phyloP scores from a whole-genome alignment of 1,140 invertebrate species.

The Temnothorax longispinosus region DNA sequence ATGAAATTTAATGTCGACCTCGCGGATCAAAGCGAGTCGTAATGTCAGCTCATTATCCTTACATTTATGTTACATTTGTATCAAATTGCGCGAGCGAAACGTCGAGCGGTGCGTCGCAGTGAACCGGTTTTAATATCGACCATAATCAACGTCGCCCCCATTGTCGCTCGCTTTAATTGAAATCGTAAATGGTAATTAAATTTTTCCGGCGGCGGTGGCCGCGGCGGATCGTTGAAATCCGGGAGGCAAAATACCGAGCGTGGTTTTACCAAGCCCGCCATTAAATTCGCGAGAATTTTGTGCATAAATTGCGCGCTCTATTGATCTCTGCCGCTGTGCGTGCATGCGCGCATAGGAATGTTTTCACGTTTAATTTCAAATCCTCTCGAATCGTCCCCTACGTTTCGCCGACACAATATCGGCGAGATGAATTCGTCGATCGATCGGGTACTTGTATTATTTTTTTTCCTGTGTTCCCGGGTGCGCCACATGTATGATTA shows the following conservation, averaged over 20 bases:
- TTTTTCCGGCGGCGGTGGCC: constrained; percentile 42
- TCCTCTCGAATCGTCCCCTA: constrained; percentile 10
- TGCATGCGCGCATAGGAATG: neutral
- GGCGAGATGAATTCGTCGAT: constrained; percentile 52
- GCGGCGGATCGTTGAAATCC: constrained; percentile 22
- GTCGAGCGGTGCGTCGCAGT: neutral
- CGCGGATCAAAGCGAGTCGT: neutral
- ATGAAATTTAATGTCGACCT: constrained; percentile 1
- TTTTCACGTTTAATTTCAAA: constrained; percentile 59
- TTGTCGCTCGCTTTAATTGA: constrained; percentile 59
- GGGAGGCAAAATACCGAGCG: constrained; percentile 31
- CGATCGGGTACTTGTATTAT: constrained; percentile 27
- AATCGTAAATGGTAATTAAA: constrained; percentile 61
- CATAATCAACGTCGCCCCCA: constrained; percentile 51
- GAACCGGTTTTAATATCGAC: constrained; percentile 53
- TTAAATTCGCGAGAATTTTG: constrained; percentile 36
- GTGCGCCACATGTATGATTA: neutral
- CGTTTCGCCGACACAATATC: constrained; percentile 26
- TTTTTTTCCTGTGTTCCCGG: constrained; percentile 12
- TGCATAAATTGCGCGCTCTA: constrained; percentile 50
- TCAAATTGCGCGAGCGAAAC: constrained; percentile 26
- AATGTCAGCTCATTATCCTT: constrained; percentile 37
- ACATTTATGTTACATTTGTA: constrained; percentile 32
- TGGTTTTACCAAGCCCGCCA: neutral
- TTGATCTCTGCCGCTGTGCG: constrained; percentile 24